A percentile compares a stretch with the other conserved stretches of the same genome.
These are phyloP conservation scores for Ptilonorhynchus violaceus DNA, from an alignment of 2,113 vertebrate genomes.

Conservation along the genomic window DNA sequence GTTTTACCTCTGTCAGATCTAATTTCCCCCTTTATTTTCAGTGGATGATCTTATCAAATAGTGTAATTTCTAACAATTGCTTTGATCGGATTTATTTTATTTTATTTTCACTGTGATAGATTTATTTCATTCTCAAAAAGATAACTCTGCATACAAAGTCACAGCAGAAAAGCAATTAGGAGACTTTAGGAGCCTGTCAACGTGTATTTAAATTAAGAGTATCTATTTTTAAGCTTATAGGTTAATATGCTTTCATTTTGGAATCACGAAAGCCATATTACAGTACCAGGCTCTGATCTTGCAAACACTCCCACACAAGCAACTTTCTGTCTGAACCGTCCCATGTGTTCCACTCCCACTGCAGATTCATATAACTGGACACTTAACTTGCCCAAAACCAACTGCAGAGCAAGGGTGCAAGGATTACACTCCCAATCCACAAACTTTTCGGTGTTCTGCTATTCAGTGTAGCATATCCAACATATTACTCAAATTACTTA, in stretches of 20 bases:
- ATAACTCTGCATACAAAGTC: not conserved
- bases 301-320: not conserved
- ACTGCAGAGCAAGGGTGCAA: not conserved
- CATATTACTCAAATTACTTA: not conserved
- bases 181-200: not conserved
- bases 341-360: not conserved
- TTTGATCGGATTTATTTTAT: not conserved
- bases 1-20: slow-evolving; percentile 63
- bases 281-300: not conserved
- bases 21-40: slow-evolving; percentile 61
- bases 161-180: not conserved
- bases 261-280: not conserved
- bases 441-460: not conserved
- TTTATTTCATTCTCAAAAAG: not conserved
- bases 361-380: not conserved
- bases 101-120: not conserved
- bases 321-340: not conserved
- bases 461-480: accelerated
- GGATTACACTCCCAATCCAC: not conserved
- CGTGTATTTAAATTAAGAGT: not conserved
- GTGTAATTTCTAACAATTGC: slow-evolving; percentile 18
- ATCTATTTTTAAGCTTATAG: not conserved
- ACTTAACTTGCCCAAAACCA: not conserved
- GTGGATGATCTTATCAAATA: slow-evolving; percentile 51
- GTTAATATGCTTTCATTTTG: not conserved